A percentile compares a stretch with the other conserved stretches of the same genome.
These are phyloP conservation scores for Nesospiza acunhae DNA, from an alignment of 2,113 vertebrate species.

Conservation along the genomic window DNA sequence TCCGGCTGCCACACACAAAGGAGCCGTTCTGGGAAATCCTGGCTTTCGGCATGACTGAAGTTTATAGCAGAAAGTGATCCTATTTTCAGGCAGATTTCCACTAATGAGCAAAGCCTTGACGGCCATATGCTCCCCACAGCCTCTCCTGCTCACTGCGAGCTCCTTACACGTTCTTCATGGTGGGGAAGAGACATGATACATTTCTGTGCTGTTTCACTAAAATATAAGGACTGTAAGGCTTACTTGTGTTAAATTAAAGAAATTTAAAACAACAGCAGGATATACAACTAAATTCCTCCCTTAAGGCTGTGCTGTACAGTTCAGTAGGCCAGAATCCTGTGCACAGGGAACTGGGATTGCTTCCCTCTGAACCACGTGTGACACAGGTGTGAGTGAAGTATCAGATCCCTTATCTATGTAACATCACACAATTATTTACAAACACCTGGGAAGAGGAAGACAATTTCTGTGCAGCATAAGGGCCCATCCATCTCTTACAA, in stretches of 20 bases:
- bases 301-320: background rate
- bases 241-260: background rate
- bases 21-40: conserved; percentile 32
- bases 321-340: background rate
- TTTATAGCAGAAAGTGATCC: conserved; percentile 41
- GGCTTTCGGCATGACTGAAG: conserved; percentile 6
- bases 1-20: background rate
- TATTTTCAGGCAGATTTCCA: conserved; percentile 50
- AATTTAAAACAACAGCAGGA: conserved; percentile 11
- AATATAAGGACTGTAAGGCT: background rate
- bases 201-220: background rate
- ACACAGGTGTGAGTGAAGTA: accelerated
- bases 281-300: background rate
- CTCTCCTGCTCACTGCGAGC: background rate
- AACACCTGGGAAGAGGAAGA: background rate
- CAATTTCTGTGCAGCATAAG: background rate
- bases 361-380: accelerated
- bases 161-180: background rate
- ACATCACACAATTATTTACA: background rate
- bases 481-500: background rate
- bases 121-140: conserved; percentile 45
- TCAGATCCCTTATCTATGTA: background rate
- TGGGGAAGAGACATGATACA: background rate
- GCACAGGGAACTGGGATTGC: background rate
- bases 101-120: conserved; percentile 40